Evolutionary conservation across 2,888 invertebrate genomes (phyloP).

Genomic region (Zelleria hepariella): DNA sequence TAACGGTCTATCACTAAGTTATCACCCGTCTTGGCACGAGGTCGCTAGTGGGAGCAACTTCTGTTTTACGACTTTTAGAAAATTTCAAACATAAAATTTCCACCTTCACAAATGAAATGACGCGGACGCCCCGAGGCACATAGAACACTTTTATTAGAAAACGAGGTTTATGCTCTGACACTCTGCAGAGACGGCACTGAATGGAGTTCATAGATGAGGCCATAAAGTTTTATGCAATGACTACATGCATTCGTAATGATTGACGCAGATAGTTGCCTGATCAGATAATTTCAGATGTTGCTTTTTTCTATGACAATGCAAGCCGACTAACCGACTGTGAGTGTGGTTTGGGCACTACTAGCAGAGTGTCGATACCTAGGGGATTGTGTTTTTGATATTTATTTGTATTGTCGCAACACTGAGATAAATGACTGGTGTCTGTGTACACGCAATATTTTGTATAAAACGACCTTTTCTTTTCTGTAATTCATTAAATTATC

Average conservation of each 20-base stretch:
- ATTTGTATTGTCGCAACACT: too few relatives aligned
- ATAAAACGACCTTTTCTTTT: too few relatives aligned
- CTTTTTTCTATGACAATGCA: too few relatives aligned
- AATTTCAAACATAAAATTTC: not conserved
- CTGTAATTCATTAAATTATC: too few relatives aligned
- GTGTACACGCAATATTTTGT: too few relatives aligned
- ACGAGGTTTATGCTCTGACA: not conserved
- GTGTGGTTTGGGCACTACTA: too few relatives aligned
- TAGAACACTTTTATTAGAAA: not conserved
- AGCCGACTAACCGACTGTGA: too few relatives aligned
- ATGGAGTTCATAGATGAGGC: not conserved
- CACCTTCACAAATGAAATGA: not conserved
- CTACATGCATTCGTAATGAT: not conserved
- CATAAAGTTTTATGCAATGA: not conserved
- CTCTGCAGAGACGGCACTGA: not conserved
- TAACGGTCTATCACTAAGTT: not conserved
- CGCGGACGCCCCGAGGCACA: not conserved
- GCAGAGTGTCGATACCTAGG: too few relatives aligned
- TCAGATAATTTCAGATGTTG: not conserved
- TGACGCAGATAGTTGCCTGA: not conserved
- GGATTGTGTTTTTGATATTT: too few relatives aligned
- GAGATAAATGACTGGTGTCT: too few relatives aligned
- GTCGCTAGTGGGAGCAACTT: not conserved
- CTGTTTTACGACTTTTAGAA: not conserved
- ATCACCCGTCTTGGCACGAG: not conserved